Conservation (phyloP, 2,888 invertebrate genomes). For the Drosophila crucigera region DNA sequence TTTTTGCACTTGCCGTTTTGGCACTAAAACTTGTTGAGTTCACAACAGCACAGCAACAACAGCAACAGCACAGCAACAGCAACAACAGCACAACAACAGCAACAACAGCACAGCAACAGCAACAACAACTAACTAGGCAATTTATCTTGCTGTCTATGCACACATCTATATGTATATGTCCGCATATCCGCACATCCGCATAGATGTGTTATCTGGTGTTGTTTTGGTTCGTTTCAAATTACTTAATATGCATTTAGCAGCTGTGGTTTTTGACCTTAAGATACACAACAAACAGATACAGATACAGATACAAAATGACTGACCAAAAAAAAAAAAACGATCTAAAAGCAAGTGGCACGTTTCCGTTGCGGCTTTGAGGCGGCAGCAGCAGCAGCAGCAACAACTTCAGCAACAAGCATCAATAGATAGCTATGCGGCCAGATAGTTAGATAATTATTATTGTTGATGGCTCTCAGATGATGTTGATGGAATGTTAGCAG, state of each 20-base stretch:
- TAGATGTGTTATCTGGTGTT: conserved; percentile 33
- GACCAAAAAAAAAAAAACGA: conserved; percentile 32
- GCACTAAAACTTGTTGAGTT: conserved; percentile 46
- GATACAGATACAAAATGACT: conserved; percentile 5
- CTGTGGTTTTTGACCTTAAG: conserved; percentile 68
- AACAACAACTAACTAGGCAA: conserved; percentile 17
- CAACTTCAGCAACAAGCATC: conserved; percentile 14
- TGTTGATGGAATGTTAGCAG: conserved; percentile 45
- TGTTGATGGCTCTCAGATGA: conserved; percentile 45
- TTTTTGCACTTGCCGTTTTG: conserved; percentile 75
- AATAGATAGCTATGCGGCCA: conserved; percentile 60
- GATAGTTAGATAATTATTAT: conserved; percentile 73
- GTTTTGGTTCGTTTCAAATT: conserved; percentile 54
- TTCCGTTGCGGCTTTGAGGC: conserved; percentile 68
- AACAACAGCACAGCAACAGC: neutral
- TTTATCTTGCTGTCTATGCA: conserved; percentile 19
- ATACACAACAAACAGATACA: conserved; percentile 19
- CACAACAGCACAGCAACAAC: conserved; percentile 5
- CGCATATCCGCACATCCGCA: conserved; percentile 22
- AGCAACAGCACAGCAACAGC: neutral
- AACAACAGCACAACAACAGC: neutral
- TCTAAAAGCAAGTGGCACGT: conserved; percentile 60
- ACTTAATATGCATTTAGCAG: conserved; percentile 72
- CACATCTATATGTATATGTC: conserved; percentile 15
- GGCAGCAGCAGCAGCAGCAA: neutral